These are phyloP conservation scores for Festucalex cinctus DNA, from an alignment of 2,113 vertebrate species.

Conservation along the genomic window DNA sequence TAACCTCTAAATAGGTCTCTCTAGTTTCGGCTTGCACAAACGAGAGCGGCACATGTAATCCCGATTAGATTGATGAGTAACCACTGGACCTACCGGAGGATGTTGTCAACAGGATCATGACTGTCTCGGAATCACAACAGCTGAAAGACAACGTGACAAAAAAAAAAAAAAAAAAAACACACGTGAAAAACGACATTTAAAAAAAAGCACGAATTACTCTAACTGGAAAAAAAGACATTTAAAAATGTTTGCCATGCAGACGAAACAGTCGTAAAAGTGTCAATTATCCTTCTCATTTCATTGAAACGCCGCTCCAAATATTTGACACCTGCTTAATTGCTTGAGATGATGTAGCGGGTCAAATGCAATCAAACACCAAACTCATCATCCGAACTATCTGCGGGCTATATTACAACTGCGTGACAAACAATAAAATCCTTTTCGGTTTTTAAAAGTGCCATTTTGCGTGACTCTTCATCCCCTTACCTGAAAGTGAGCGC, in stretches of 20 bases:
- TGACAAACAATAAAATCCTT: slow-evolving; percentile 4
- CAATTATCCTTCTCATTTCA: background rate
- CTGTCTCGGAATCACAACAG: slow-evolving; percentile 43
- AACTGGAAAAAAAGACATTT: too few relatives aligned
- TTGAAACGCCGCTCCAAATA: background rate
- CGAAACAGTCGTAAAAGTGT: background rate
- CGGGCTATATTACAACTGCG: slow-evolving; percentile 27
- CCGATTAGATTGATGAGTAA: slow-evolving; percentile 20
- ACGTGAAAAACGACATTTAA: too few relatives aligned
- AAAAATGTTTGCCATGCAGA: background rate
- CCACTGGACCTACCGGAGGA: slow-evolving; percentile 64
- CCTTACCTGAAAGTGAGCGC: slow-evolving; percentile 52
- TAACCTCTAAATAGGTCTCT: background rate
- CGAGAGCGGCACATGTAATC: slow-evolving; percentile 7
- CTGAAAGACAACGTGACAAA: slow-evolving; percentile 34
- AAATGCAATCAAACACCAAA: too few relatives aligned
- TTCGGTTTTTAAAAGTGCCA: background rate
- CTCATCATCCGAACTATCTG: too few relatives aligned
- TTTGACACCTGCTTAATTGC: background rate
- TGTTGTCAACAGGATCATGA: slow-evolving; percentile 72
- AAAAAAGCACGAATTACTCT: background rate
- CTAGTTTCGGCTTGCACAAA: background rate
- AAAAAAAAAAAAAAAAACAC: too few relatives aligned
- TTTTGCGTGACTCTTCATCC: background rate
- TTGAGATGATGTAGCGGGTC: too few relatives aligned